phyloP scores from a whole-genome alignment of 2,797 vertebrate genomes.

The Apogon hyalosoma region DNA sequence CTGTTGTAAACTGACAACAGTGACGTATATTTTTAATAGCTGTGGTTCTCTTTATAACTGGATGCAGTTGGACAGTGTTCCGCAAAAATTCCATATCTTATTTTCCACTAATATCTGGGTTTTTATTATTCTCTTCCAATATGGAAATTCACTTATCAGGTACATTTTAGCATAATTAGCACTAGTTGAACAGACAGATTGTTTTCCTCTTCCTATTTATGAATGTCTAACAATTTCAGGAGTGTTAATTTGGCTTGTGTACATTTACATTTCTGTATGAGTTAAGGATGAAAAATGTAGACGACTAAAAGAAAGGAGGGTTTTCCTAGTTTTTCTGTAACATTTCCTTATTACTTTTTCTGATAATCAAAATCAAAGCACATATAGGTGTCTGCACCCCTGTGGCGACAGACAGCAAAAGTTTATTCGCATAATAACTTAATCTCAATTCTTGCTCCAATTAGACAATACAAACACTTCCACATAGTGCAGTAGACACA shows the following conservation, averaged over 20 bases:
- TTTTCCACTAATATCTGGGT: constrained; percentile 2
- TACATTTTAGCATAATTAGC: constrained; percentile 27
- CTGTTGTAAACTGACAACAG: constrained; percentile 9
- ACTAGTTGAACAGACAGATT: constrained; percentile 3
- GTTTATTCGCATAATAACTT: too few species aligned
- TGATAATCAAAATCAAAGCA: too few species aligned
- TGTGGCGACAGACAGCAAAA: too few species aligned
- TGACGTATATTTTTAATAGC: constrained; percentile 29
- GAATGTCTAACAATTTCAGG: constrained; percentile 8
- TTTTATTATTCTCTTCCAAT: not conserved
- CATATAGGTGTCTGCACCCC: too few species aligned
- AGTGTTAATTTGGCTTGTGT: constrained; percentile 24
- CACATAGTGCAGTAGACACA: too few species aligned
- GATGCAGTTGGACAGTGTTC: not conserved
- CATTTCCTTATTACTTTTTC: not conserved
- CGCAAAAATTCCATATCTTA: not conserved
- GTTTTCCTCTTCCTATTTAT: not conserved
- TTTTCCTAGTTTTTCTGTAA: not conserved
- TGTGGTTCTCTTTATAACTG: constrained; percentile 14
- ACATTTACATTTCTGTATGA: not conserved
- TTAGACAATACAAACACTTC: too few species aligned
- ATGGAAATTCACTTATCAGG: constrained; percentile 11
- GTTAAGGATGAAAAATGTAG: not conserved
- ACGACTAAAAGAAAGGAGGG: not conserved
- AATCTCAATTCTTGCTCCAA: too few species aligned